A percentile compares a stretch with the other conserved stretches of the same genome.
Conservation (phyloP, 2,888 invertebrate genomes). For the Hemaris fuciformis region DNA sequence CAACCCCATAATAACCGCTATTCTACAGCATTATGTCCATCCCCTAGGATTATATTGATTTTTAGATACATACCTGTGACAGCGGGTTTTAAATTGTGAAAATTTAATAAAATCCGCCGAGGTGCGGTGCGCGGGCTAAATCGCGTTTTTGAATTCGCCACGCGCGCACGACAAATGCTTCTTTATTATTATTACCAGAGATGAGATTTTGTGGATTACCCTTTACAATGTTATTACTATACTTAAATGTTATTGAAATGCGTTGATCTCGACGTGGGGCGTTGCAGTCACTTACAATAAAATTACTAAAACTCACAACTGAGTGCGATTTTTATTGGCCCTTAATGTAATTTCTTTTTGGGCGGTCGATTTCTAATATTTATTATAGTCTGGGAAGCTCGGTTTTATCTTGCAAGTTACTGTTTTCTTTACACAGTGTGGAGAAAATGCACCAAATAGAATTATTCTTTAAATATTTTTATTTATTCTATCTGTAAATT, state of each 20-base stretch:
- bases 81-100: conserved; percentile 14
- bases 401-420: neutral
- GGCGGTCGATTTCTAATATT: neutral
- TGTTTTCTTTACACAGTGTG: neutral
- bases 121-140: conserved; percentile 36
- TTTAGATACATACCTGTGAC: neutral
- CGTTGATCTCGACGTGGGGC: conserved; percentile 41
- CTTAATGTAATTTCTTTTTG: conserved; percentile 5
- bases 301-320: conserved; percentile 29
- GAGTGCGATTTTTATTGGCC: neutral
- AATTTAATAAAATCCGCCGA: conserved; percentile 49
- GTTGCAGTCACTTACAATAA: conserved; percentile 33
- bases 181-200: conserved; percentile 61
- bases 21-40: neutral
- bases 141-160: conserved; percentile 57
- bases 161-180: conserved; percentile 62
- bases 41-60: neutral
- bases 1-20: neutral
- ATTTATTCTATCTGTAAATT: neutral
- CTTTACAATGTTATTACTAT: conserved; percentile 56
- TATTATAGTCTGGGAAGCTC: conserved; percentile 1
- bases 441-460: neutral
- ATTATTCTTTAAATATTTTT: neutral
- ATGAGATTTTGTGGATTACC: conserved; percentile 62
- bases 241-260: conserved; percentile 56